Evolutionary conservation across 2,797 vertebrate species (phyloP).

Genomic region (Geotrypetes seraphini): DNA sequence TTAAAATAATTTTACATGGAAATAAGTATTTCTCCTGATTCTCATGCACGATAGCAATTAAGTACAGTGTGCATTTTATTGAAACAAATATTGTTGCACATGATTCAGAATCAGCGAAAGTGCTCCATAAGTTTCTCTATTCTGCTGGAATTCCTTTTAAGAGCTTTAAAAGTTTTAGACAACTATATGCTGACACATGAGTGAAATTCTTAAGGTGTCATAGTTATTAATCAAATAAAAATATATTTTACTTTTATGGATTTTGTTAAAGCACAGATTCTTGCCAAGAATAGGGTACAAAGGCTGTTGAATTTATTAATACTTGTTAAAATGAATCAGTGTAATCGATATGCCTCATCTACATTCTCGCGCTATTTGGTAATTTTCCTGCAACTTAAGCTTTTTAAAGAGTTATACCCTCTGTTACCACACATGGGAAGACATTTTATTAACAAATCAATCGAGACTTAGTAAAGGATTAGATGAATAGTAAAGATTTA

Average conservation of each 20-base stretch:
- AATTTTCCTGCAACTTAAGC: slow-evolving; percentile 67
- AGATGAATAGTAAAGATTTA: slow-evolving; percentile 71
- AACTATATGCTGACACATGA: slow-evolving; percentile 7
- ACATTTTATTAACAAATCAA: slow-evolving; percentile 75
- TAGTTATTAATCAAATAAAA: slow-evolving; percentile 35
- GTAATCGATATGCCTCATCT: slow-evolving; percentile 72
- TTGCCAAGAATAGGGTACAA: slow-evolving; percentile 59
- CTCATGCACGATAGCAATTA: not conserved
- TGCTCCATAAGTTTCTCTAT: not conserved
- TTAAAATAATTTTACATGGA: not conserved
- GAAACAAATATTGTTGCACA: slow-evolving; percentile 4
- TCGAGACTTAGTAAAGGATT: slow-evolving; percentile 70
- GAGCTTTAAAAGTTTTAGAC: slow-evolving; percentile 27
- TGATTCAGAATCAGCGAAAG: slow-evolving; percentile 7
- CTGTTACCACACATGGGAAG: slow-evolving; percentile 58
- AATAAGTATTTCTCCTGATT: slow-evolving; percentile 15
- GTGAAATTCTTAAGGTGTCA: slow-evolving; percentile 21
- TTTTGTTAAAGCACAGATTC: slow-evolving; percentile 51
- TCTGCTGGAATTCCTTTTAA: slow-evolving; percentile 4
- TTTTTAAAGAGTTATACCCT: slow-evolving; percentile 70
- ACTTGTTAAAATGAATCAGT: slow-evolving; percentile 69
- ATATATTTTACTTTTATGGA: slow-evolving; percentile 47
- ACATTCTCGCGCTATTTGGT: slow-evolving; percentile 65
- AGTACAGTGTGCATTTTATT: slow-evolving; percentile 4
- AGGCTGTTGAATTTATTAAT: slow-evolving; percentile 71